Percentiles rank a stretch among this genome's conserved stretches.
Conservation (phyloP, 2,888 invertebrate species). For the Agonopterix subpropinquella region DNA sequence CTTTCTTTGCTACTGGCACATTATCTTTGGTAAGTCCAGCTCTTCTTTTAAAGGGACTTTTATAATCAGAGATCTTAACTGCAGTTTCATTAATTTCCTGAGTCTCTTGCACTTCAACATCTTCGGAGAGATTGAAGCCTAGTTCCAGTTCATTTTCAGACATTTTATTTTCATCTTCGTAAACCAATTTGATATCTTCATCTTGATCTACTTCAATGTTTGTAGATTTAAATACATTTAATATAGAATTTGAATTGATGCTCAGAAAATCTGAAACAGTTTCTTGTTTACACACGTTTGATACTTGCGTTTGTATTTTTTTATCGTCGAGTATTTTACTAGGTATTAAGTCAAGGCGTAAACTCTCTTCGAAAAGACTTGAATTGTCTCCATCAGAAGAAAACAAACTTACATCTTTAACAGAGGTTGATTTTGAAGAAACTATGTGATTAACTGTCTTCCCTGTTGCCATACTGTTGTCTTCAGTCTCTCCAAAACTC, state of each 20-base stretch:
- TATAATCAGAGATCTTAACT: slow-evolving; percentile 24
- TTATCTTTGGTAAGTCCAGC: slow-evolving; percentile 14
- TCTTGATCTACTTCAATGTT: slow-evolving; percentile 42
- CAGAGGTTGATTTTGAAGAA: slow-evolving; percentile 24
- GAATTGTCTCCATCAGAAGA: slow-evolving; percentile 68
- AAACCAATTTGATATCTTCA: slow-evolving; percentile 55
- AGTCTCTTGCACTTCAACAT: slow-evolving; percentile 32
- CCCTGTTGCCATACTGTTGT: slow-evolving; percentile 19
- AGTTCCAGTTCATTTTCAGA: slow-evolving; percentile 19
- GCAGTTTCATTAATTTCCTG: slow-evolving; percentile 29
- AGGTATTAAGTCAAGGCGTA: slow-evolving; percentile 68
- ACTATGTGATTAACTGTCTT: slow-evolving; percentile 13
- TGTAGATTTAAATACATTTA: slow-evolving; percentile 48
- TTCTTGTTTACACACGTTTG: slow-evolving; percentile 16
- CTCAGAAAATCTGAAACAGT: slow-evolving; percentile 21
- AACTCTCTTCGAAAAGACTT: slow-evolving; percentile 76
- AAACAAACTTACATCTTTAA: slow-evolving; percentile 58
- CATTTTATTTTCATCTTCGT: slow-evolving; percentile 41
- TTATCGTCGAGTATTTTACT: slow-evolving; percentile 61
- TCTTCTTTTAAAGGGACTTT: slow-evolving; percentile 41
- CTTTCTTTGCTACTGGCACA: slow-evolving; percentile 31
- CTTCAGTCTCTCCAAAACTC: slow-evolving; percentile 44
- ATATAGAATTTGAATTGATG: slow-evolving; percentile 39
- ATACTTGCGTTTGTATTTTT: slow-evolving; percentile 11
- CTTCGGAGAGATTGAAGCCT: slow-evolving; percentile 21